Evolutionary conservation across 2,113 vertebrate genomes (phyloP), one percentile per base, ranked within the genome.

Genomic region (Oryzias javanicus): DNA sequence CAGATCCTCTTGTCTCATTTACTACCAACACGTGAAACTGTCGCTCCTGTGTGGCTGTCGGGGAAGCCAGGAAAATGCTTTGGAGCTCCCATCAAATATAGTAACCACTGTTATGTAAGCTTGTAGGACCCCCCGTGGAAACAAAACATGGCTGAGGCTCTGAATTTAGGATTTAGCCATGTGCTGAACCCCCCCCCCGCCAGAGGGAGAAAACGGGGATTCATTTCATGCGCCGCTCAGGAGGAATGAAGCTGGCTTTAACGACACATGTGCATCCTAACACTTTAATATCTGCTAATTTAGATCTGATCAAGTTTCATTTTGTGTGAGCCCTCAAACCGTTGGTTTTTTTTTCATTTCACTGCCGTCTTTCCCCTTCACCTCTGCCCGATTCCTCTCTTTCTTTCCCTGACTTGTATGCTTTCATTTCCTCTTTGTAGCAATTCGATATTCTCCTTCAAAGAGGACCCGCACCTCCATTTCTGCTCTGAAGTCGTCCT

Each of bases 401-500:
- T 35, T 3, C 27, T 60, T 54, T 54, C 5, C 2, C 44, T 60
- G 59, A 49, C 54, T 64, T 51, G 10, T 41, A 5, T 25, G 42
- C 29, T 42, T 18, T 4, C 24, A 64, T 83, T 84, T 87, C 58
- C 18, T 56, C 7, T 24, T 27, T 19, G 19, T 83, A 99, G 97
- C 91, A 66, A 83, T 97, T 82, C 95, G 93, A 78, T 91, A 93
- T 65, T 99, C 97, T 15, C 96, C 97, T 42, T 96, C 94, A 77
- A 98, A 97, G 88, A 95, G 94, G 81, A 86, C 91, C 4, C 94
- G 94, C 57, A 95, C 94, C 74, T 98, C 96, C 65, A 95, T 98
- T 56, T 90, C 93, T 0, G 93, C 94, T 49, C 87, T 99, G 64
- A 98, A 98, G 85, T 94, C 94, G 1, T 89, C 93, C 46, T 98